Percentiles rank a stretch among this genome's conserved stretches.
Evolutionary conservation across 2,113 vertebrate genomes (phyloP).

Genomic region (Trinectes maculatus): DNA sequence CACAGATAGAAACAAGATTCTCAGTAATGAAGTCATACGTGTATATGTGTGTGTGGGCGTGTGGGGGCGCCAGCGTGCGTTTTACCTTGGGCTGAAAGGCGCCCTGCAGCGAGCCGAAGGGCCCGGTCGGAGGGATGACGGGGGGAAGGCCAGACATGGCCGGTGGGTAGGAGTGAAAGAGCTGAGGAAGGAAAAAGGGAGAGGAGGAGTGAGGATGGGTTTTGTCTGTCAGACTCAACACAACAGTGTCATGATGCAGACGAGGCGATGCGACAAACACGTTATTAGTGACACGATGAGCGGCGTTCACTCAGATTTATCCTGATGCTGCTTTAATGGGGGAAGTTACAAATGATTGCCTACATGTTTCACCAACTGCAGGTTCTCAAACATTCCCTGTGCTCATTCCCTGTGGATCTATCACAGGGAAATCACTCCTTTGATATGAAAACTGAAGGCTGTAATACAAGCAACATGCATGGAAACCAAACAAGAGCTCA

Average conservation of each 20-base stretch:
- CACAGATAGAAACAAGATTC: constrained; percentile 28
- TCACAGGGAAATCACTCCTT: constrained; percentile 34
- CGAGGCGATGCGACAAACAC: background rate
- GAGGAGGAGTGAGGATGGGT: constrained; percentile 27
- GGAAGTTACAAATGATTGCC: constrained; percentile 27
- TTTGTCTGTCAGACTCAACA: background rate
- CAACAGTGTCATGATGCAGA: constrained; percentile 3
- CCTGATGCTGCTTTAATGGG: background rate
- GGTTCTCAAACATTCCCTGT: constrained; percentile 25
- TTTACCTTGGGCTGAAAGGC: constrained; percentile 98
- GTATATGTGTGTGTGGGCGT: too few relatives aligned
- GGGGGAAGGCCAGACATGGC: constrained; percentile 95
- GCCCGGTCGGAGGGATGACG: constrained; percentile 95
- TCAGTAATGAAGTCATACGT: too few relatives aligned
- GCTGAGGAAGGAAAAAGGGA: constrained; percentile 80
- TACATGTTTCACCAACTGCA: constrained; percentile 20
- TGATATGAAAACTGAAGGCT: constrained; percentile 57
- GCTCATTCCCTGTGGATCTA: constrained; percentile 30
- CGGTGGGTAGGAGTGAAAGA: constrained; percentile 97
- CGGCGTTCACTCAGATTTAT: constrained; percentile 7
- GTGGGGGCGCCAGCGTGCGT: background rate
- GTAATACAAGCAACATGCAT: constrained; percentile 49
- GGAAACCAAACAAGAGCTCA: constrained; percentile 47
- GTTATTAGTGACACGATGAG: background rate
- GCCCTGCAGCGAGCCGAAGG: constrained; percentile 95